Evolutionary conservation across 2,113 vertebrate genomes (phyloP), one percentile per base, ranked within the genome.

Genomic region (Dipodomys spectabilis): DNA sequence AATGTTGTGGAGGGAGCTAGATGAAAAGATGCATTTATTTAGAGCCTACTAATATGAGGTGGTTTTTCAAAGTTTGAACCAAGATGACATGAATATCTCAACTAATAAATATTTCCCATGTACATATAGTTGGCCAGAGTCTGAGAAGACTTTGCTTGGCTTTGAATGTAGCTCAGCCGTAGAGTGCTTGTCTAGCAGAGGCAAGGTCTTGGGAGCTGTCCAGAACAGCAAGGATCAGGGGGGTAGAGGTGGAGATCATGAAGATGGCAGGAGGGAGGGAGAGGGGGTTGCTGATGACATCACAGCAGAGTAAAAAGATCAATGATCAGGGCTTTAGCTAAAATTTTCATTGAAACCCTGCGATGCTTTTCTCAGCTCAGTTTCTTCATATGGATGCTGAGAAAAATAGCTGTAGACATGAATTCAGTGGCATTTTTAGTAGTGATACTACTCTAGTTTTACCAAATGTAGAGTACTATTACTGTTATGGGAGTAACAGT

Each of bases 31-130:
- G 30, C 10, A 67, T 73, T 86, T 88, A 78, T 78, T 89, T 84
- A 94, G 57, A 65, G 82, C 27, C 25, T 72, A 84, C 64, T 75
- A 65, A 25, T 60, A 30, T n/a, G 69, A 82, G 25, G 35, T 84
- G 6, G 44, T 87, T 92, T 39, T 93, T 72, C 15, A 73, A 85
- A 81, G 30, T 78, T 93, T 77, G 30, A 87, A 74, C 13, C 81
- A 86, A 94, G 95, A 82, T 49, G 30, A 27, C 3, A 53, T 0
- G 53, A 64, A 6, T 69, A 73, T 64, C 25, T 81, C 69, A 73
- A 44, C 75, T 75, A 91, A 67, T 45, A 79, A 84, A 69, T 20
- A 64, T 71, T 82, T 68, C 86, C 45, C 92, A 22, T 19, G 7
- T n/a, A n/a, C 27, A 18, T 27, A 39, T 25, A 44, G 4, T 60